A percentile compares a stretch with the other conserved stretches of the same genome.
Evolutionary conservation across 2,888 invertebrate genomes (phyloP).

Genomic region (Megamerina dolium): DNA sequence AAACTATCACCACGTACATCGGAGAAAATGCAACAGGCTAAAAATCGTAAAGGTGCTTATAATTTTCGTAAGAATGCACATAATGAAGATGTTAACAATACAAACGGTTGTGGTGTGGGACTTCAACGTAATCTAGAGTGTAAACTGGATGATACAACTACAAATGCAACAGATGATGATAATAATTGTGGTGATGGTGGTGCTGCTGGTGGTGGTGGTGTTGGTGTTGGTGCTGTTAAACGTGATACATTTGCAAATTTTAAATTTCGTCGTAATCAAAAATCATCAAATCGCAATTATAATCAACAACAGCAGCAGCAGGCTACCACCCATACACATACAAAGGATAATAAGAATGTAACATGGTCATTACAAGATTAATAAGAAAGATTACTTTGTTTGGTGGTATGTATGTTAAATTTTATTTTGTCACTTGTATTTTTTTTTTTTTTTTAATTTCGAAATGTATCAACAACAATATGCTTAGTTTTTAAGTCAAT

Average conservation of each 20-base stretch:
- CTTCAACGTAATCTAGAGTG: conserved; percentile 33
- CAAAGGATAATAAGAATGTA: conserved; percentile 38
- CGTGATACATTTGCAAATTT: conserved; percentile 44
- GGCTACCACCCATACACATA: too few species aligned
- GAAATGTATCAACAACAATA: too few species aligned
- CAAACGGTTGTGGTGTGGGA: conserved; percentile 23
- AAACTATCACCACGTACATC: conserved; percentile 18
- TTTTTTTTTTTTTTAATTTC: too few species aligned
- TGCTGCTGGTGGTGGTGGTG: conserved; percentile 1
- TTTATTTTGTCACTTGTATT: too few species aligned
- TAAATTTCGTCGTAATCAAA: conserved; percentile 36
- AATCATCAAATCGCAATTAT: conserved; percentile 32
- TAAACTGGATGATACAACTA: background rate
- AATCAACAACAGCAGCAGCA: too few species aligned
- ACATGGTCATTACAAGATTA: conserved; percentile 37
- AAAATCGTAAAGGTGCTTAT: conserved; percentile 38
- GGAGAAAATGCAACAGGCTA: conserved; percentile 19
- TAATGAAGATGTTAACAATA: background rate
- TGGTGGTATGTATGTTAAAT: too few species aligned
- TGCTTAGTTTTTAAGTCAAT: too few species aligned
- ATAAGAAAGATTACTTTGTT: too few species aligned
- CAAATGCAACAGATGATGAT: background rate
- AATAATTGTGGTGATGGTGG: conserved; percentile 1
- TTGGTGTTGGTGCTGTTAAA: conserved; percentile 20
- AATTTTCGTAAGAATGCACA: conserved; percentile 36